phyloP scores from a whole-genome alignment of 2,797 vertebrate species.

The Pipistrellus pipistrellus region DNA sequence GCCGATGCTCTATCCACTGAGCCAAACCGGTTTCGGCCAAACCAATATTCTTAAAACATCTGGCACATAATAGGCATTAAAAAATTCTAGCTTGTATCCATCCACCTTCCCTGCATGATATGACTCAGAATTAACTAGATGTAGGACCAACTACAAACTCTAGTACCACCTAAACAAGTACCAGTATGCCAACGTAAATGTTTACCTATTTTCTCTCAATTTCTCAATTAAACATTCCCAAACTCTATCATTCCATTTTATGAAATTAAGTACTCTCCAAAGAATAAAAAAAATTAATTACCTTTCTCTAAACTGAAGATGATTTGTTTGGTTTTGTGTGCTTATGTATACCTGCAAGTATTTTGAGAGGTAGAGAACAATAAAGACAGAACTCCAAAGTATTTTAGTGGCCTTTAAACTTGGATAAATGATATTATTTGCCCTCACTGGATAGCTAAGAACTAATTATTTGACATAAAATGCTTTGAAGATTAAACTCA shows the following conservation, averaged over 20 bases:
- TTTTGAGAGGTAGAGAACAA: background rate
- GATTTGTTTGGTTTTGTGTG: background rate
- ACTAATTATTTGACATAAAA: slow-evolving; percentile 29
- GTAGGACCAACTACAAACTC: background rate
- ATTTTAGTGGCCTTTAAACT: background rate
- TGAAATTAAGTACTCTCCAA: background rate
- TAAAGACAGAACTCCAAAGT: background rate
- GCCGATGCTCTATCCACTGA: too few relatives aligned
- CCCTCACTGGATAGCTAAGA: background rate
- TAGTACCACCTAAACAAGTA: background rate
- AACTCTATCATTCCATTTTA: background rate
- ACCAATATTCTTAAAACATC: background rate
- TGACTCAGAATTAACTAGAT: slow-evolving; percentile 30
- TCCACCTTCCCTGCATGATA: background rate
- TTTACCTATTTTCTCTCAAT: background rate
- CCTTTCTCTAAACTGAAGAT: background rate
- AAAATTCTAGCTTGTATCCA: background rate
- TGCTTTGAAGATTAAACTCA: slow-evolving; percentile 32
- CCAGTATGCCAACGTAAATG: background rate
- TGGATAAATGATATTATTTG: background rate
- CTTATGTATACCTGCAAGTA: background rate
- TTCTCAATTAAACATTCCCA: background rate
- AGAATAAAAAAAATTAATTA: background rate
- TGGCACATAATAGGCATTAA: background rate
- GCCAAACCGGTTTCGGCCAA: too few relatives aligned